Base-by-base conservation (phyloP, 2,113 vertebrate species). In the Nothoprocta pentlandii region DNA sequence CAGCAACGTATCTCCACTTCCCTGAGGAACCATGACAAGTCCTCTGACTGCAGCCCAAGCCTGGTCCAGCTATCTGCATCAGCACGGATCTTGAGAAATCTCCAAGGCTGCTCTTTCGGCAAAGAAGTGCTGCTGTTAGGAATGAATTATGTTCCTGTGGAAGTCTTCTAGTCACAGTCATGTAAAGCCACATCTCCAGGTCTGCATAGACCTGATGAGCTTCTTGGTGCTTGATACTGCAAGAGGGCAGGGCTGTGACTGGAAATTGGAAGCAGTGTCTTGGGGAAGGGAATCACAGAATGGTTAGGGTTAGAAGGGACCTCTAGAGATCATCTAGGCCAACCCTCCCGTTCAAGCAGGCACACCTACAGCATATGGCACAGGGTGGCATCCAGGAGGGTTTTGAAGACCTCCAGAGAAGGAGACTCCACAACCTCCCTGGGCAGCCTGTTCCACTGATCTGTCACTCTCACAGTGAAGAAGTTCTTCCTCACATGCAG, bases 11-110 rank as follows among this genome's bases (percentile, higher is more conserved):
- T 8, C 25, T 86, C 17, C 21, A 2, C 16, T n/a, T 82, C 46
- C 21, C 6, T 4, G 34, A 26, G 21, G 14, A 75, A 19, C 16
- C 8, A 4, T 53, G 47, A n/a, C 5, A 63, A 14, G 8, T 8
- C 44, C 22, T 47, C n/a, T 0, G 1, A 19, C 36, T 25, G 5
- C 14, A 1, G 0, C 23, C 36, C 20, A 63, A 41, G 14, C 1
- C 6, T 26, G 19, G 5, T 28, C 21, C 34, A 32, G 1, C 32
- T 25, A 34, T 26, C 17, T 3, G 5, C 25, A n/a, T 14, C 15
- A 82, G 10, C 66, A 46, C 19, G 26, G 1, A 2, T 10, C 12
- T 47, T 47, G 68, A 80, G 16, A 68, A 68, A 13, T 17, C 13
- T 49, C 39, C 7, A 15, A 44, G 17, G 17, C 13, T 32, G 42